Conservation (phyloP, 1,140 invertebrate species). For the Procambarus clarkii region DNA sequence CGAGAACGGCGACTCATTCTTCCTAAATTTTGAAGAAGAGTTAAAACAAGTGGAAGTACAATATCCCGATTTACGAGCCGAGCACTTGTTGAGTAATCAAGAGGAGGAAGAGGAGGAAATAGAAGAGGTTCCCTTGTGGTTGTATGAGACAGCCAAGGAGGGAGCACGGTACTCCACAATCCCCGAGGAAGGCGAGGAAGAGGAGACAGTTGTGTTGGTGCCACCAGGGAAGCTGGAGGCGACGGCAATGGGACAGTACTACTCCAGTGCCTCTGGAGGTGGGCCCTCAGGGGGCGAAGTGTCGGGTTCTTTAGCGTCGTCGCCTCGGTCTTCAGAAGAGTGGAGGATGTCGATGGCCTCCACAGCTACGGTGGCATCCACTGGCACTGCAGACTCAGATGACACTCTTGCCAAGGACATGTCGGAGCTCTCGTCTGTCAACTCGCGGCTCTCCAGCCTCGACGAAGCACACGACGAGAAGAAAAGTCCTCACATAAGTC, state of each 20-base stretch:
- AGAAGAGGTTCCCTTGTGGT: background rate
- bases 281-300: slow-evolving; percentile 35
- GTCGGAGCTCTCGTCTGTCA: slow-evolving; percentile 72
- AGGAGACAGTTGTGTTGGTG: background rate
- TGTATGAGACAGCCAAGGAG: slow-evolving; percentile 2
- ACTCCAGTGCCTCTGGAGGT: slow-evolving; percentile 57
- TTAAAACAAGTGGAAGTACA: slow-evolving; percentile 46
- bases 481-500: slow-evolving; percentile 19
- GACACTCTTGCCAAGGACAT: slow-evolving; percentile 71
- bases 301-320: slow-evolving; percentile 64
- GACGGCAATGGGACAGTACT: slow-evolving; percentile 54
- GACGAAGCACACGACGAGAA: slow-evolving; percentile 48
- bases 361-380: slow-evolving; percentile 64
- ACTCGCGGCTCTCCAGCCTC: slow-evolving; percentile 65
- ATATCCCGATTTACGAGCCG: slow-evolving; percentile 46
- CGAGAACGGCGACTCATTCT: slow-evolving; percentile 41
- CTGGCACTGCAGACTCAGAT: slow-evolving; percentile 62
- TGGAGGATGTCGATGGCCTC: slow-evolving; percentile 71
- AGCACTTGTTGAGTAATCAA: slow-evolving; percentile 17
- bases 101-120: background rate
- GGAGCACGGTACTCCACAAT: slow-evolving; percentile 7
- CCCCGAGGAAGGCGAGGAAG: slow-evolving; percentile 35
- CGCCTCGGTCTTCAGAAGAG: slow-evolving; percentile 68
- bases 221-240: slow-evolving; percentile 32
- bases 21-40: slow-evolving; percentile 54